Evolutionary conservation across 2,797 vertebrate genomes (phyloP).

Genomic region (Notolabrus celidotus): DNA sequence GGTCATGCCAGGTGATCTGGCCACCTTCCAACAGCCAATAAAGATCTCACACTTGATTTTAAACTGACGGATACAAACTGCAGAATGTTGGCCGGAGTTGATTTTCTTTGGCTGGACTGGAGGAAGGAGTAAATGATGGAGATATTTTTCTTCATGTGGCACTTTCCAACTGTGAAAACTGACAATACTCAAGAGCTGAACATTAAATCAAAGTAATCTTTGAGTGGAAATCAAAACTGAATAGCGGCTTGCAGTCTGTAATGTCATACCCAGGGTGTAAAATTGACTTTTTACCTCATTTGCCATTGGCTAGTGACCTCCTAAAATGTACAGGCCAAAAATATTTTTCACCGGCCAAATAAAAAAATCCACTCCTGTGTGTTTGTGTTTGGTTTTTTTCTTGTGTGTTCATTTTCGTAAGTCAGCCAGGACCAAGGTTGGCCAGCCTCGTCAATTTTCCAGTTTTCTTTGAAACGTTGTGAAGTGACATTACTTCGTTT

Average conservation of each 20-base stretch:
- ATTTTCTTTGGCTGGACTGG: slow-evolving; percentile 20
- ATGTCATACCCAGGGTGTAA: background rate
- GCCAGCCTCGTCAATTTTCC: too few species aligned
- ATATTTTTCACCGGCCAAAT: too few species aligned
- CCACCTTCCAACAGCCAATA: background rate
- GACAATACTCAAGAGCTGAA: slow-evolving; percentile 37
- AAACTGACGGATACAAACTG: slow-evolving; percentile 32
- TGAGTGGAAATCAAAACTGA: slow-evolving; percentile 26
- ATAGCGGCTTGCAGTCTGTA: background rate
- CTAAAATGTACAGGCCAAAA: too few species aligned
- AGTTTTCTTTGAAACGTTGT: too few species aligned
- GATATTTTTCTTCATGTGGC: slow-evolving; percentile 24
- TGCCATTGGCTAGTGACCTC: too few species aligned
- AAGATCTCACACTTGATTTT: slow-evolving; percentile 17
- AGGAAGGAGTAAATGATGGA: slow-evolving; percentile 12
- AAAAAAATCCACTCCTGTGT: too few species aligned
- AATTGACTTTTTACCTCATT: too few species aligned
- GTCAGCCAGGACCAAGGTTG: too few species aligned
- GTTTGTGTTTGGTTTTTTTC: too few species aligned
- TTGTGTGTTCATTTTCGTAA: too few species aligned
- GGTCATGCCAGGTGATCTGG: slow-evolving; percentile 34
- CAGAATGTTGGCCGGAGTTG: slow-evolving; percentile 7
- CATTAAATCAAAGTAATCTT: slow-evolving; percentile 36
- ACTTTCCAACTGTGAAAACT: slow-evolving; percentile 15
- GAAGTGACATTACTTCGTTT: too few species aligned